Evolutionary conservation across 1,140 invertebrate genomes (phyloP).

Genomic region (Melanaphis sacchari): DNA sequence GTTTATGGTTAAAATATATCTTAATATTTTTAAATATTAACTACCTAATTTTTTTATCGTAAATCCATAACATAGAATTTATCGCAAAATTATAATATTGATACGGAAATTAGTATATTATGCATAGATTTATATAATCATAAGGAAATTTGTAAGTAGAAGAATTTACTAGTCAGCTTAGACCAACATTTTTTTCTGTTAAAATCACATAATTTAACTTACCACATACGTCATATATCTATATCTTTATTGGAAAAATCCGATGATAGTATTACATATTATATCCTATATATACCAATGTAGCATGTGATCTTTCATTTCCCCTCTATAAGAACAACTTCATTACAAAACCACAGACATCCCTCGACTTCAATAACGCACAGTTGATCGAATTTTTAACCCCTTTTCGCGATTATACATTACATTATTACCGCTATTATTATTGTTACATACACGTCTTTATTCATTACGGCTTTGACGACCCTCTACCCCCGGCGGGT

Average conservation of each 20-base stretch:
- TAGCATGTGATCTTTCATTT: background rate
- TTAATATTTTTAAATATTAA: background rate
- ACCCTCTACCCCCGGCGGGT: conserved; percentile 39
- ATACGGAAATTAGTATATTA: background rate
- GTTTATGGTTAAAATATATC: background rate
- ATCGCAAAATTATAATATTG: background rate
- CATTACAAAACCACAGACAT: conserved; percentile 47
- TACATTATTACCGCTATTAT: conserved; percentile 52
- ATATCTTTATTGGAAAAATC: conserved; percentile 5
- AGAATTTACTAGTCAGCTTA: background rate
- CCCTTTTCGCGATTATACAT: conserved; percentile 27
- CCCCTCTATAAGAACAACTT: conserved; percentile 28
- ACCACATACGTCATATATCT: background rate
- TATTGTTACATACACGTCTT: conserved; percentile 52
- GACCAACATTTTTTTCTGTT: background rate
- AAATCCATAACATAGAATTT: background rate
- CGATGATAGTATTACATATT: conserved; percentile 35
- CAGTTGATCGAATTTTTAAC: conserved; percentile 54
- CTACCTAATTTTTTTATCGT: background rate
- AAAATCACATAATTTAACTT: background rate
- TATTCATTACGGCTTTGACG: conserved; percentile 34
- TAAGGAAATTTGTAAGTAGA: background rate
- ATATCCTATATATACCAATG: background rate
- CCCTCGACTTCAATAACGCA: background rate
- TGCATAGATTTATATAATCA: background rate